phyloP scores from a whole-genome alignment of 1,140 invertebrate species.

The Leptopilina clavipes region DNA sequence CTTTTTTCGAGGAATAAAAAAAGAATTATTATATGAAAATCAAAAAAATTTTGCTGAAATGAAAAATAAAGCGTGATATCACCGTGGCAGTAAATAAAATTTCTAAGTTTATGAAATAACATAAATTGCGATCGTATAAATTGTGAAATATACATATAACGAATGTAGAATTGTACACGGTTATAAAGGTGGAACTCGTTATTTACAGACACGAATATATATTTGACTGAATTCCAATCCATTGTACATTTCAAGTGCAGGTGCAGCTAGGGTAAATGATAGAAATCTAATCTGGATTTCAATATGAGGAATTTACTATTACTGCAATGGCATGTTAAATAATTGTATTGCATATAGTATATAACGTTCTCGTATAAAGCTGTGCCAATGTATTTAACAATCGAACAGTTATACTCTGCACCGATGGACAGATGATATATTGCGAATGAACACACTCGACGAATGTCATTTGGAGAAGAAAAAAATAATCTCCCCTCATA shows the following conservation, averaged over 20 bases:
- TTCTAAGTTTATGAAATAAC: slow-evolving; percentile 1
- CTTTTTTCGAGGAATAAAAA: no score
- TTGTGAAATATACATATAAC: background rate
- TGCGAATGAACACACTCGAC: background rate
- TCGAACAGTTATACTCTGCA: background rate
- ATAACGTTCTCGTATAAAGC: background rate
- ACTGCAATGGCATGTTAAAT: slow-evolving; percentile 24
- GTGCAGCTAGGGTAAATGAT: slow-evolving; percentile 6
- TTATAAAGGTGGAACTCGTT: slow-evolving; percentile 1
- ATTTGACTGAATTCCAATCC: slow-evolving; percentile 16
- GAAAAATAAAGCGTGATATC: background rate
- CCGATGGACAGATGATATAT: background rate
- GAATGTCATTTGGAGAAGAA: background rate
- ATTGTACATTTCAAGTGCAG: slow-evolving; percentile 19
- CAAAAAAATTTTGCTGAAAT: background rate
- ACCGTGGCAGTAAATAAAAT: background rate
- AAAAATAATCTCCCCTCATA: background rate
- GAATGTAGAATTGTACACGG: background rate
- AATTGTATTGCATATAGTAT: slow-evolving; percentile 3
- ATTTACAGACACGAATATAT: slow-evolving; percentile 12
- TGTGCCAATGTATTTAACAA: background rate
- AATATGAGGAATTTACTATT: slow-evolving; percentile 23
- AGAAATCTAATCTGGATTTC: slow-evolving; percentile 32
- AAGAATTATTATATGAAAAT: no score
- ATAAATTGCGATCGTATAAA: background rate